Evolutionary conservation across 2,113 vertebrate species (phyloP), one percentile per base, ranked within the genome.

Genomic region (Salvelinus fontinalis): DNA sequence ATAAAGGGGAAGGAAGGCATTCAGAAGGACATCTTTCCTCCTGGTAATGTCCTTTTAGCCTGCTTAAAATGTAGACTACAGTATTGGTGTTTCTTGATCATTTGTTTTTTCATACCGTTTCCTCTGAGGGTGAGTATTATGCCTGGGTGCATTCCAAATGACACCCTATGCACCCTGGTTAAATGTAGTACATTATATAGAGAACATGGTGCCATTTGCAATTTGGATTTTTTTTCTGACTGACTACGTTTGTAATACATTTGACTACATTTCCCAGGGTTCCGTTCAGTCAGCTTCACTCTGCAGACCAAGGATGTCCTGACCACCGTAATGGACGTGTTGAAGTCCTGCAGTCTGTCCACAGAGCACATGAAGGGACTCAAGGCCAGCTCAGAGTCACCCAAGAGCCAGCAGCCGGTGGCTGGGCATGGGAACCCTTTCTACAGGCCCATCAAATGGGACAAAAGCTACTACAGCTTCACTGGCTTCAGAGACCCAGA

Each of bases 401-500:
- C 77, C 20, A 87, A 88, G 82, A 48, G 71, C 60, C 66, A 68
- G 26, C 72, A 79, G 77, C 66, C 87, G 70, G 83, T 75, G 67
- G 88, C 81, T 26, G 89, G 87, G 70, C 76, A 60, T 2, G 90
- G 72, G 65, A 75, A 77, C 66, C 74, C 85, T 0, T 91, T 95
- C 70, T 93, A 94, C 87, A 95, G 97, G 78, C 95, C 97, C 24
- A 97, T 99, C 85, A 96, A 93, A 76, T 99, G 97, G 97, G 93
- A 98, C 85, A 99, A 96, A 87, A 96, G 94, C 27, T 99, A 96
- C 0, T 99, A 99, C 71, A 86, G 91, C 6, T 99, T 98, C 83
- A 98, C 97, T 80, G 98, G 97, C 71, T 96, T 95, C 91, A 95
- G 89, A 82, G 96, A 99, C 90, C 97, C 96, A 9, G 97, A 97